Conservation (phyloP, 30 jellyfish, hydroid and myxozoan genomes). For the Turritopsis dohrnii region DNA sequence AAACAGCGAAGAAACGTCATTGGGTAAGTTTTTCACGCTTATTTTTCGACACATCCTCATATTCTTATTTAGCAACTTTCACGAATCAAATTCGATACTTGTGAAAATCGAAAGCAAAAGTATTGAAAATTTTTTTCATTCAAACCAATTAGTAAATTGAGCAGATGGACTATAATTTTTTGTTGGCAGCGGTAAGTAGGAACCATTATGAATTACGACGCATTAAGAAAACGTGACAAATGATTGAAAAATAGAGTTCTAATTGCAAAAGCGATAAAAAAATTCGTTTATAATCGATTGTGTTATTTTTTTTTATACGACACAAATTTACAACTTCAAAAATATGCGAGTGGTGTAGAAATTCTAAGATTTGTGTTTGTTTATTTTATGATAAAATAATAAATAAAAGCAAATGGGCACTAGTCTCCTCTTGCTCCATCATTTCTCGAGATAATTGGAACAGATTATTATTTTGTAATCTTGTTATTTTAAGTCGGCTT, state of each 20-base stretch:
- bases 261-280: background rate
- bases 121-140: background rate
- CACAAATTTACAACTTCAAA: too few relatives aligned
- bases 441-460: background rate
- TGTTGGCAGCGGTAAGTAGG: background rate
- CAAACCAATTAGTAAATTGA: background rate
- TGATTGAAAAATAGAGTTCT: background rate
- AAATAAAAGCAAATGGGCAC: background rate
- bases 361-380: too few relatives aligned
- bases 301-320: background rate
- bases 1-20: slow-evolving; percentile 31
- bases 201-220: background rate
- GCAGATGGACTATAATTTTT: background rate
- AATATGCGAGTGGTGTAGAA: too few relatives aligned
- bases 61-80: background rate
- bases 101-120: background rate
- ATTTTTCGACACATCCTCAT: background rate
- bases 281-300: background rate
- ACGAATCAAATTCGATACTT: too few relatives aligned
- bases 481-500: background rate
- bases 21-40: slow-evolving; percentile 14
- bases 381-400: too few relatives aligned
- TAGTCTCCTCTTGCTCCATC: background rate
- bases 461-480: background rate
- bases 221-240: background rate